These are phyloP conservation scores for Mamestra configurata DNA, from an alignment of 1,140 invertebrate species.

Conservation along the genomic window DNA sequence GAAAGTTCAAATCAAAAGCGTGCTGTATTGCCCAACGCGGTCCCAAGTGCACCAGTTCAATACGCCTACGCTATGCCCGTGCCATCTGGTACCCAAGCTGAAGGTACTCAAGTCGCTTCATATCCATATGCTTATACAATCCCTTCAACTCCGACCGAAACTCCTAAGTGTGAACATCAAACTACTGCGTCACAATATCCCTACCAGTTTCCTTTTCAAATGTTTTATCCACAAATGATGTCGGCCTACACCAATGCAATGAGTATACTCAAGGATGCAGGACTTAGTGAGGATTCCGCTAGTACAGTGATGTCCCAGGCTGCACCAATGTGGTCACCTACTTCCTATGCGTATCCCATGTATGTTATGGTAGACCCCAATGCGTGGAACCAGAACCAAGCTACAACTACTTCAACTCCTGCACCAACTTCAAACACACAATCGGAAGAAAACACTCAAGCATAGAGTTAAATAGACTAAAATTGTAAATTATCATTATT, in stretches of 20 bases:
- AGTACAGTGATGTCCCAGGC: slow-evolving; percentile 53
- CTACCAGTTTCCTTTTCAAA: slow-evolving; percentile 63
- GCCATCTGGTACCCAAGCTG: slow-evolving; percentile 48
- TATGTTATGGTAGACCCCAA: slow-evolving; percentile 78
- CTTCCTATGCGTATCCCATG: slow-evolving; percentile 71
- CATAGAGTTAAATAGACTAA: neutral
- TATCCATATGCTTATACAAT: slow-evolving; percentile 66
- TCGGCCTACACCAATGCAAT: slow-evolving; percentile 71
- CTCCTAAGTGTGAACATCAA: slow-evolving; percentile 51
- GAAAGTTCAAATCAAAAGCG: slow-evolving; percentile 70
- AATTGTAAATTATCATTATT: slow-evolving; percentile 27
- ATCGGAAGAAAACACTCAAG: slow-evolving; percentile 25
- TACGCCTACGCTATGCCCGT: slow-evolving; percentile 71
- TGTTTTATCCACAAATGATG: slow-evolving; percentile 80
- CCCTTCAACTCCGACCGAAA: slow-evolving; percentile 51
- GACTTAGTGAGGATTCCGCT: slow-evolving; percentile 59
- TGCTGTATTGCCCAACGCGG: slow-evolving; percentile 54
- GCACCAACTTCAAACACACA: slow-evolving; percentile 23
- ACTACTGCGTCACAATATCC: slow-evolving; percentile 58
- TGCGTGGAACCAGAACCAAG: slow-evolving; percentile 67
- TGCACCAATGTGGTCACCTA: slow-evolving; percentile 65
- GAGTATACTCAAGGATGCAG: slow-evolving; percentile 65
- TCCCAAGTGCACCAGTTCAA: slow-evolving; percentile 66
- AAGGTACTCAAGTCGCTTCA: slow-evolving; percentile 55
- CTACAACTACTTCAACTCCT: slow-evolving; percentile 44